Evolutionary conservation across 2,797 vertebrate species (phyloP).

Genomic region (Neopelma chrysocephalum): DNA sequence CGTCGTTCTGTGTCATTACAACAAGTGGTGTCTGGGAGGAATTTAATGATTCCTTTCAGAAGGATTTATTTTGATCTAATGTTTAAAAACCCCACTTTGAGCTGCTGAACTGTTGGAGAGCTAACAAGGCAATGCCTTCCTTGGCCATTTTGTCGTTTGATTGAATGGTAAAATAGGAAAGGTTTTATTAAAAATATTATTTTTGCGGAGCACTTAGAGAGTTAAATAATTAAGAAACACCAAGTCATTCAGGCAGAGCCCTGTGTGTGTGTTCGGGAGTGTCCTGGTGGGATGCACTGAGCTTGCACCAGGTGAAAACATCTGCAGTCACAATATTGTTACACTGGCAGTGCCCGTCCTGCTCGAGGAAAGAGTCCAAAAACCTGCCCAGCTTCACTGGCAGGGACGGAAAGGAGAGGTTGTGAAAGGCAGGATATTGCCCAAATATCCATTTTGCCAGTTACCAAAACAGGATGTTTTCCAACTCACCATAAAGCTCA

Average conservation of each 20-base stretch:
- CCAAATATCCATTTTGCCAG: not conserved
- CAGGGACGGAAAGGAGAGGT: not conserved
- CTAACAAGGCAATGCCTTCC: not conserved
- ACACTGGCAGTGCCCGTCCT: not conserved
- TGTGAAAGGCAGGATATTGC: not conserved
- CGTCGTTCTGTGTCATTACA: not conserved
- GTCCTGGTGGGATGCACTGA: not conserved
- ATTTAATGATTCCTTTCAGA: constrained; percentile 2
- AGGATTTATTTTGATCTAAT: constrained; percentile 10
- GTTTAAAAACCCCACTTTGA: not conserved
- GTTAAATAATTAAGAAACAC: not conserved
- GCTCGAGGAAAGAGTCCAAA: not conserved
- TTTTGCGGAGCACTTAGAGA: not conserved
- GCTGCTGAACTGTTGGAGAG: not conserved
- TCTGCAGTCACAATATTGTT: not conserved
- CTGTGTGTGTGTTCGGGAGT: not conserved
- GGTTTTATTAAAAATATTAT: not conserved
- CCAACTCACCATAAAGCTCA: not conserved
- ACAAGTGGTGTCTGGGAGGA: not conserved
- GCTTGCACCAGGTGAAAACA: rapidly evolving
- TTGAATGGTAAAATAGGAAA: not conserved
- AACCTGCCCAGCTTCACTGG: not conserved
- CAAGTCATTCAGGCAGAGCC: not conserved
- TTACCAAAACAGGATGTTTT: not conserved
- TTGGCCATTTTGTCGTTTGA: not conserved